Evolutionary conservation across 2,113 vertebrate species (phyloP).

Genomic region (Xerus inauris): DNA sequence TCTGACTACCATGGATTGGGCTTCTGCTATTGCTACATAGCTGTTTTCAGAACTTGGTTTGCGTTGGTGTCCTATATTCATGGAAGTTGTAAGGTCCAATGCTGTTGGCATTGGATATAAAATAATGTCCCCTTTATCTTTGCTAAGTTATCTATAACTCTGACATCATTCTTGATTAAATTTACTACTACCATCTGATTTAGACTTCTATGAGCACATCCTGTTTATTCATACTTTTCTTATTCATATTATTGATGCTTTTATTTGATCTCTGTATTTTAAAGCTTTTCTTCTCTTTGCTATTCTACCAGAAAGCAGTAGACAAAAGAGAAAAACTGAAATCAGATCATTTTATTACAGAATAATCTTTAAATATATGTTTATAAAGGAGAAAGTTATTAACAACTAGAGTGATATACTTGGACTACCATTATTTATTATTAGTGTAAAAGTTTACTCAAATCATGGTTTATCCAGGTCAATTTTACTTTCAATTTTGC

Average conservation of each 20-base stretch:
- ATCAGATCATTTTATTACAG: slow-evolving; percentile 28
- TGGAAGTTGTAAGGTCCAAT: background rate
- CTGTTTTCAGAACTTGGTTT: background rate
- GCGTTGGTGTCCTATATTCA: background rate
- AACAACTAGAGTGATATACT: slow-evolving; percentile 23
- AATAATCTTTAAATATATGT: background rate
- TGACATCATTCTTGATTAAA: background rate
- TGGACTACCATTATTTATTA: slow-evolving; percentile 20
- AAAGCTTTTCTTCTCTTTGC: slow-evolving; percentile 45
- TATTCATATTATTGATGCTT: background rate
- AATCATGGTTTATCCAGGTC: slow-evolving; percentile 43
- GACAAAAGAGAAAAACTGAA: background rate
- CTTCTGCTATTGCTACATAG: background rate
- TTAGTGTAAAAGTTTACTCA: slow-evolving; percentile 40
- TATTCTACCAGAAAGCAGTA: slow-evolving; percentile 14
- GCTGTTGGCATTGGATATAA: background rate
- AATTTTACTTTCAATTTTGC: slow-evolving; percentile 62
- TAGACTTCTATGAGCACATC: background rate
- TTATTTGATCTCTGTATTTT: background rate
- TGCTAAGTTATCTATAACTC: slow-evolving; percentile 3
- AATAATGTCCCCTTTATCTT: background rate
- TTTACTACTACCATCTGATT: background rate
- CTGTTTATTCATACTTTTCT: slow-evolving; percentile 34
- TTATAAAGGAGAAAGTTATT: slow-evolving; percentile 43
- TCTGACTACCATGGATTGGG: background rate